phyloP scores from a whole-genome alignment of 2,888 invertebrate genomes.

The Aleiodes alternator region DNA sequence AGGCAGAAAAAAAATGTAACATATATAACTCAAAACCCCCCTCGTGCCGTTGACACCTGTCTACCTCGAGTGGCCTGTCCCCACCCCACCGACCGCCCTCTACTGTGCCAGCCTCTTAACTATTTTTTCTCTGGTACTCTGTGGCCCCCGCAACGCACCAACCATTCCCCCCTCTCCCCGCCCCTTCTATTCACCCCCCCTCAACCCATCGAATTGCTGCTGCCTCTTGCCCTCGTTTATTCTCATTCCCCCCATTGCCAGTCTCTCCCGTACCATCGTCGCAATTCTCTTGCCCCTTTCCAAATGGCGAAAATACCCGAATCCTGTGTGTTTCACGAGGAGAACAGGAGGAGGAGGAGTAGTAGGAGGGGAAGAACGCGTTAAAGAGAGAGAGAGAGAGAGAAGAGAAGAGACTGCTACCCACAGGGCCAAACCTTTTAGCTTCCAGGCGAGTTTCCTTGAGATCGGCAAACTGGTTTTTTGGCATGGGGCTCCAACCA shows the following conservation, averaged over 20 bases:
- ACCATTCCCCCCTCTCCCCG: slow-evolving; percentile 35
- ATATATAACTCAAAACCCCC: slow-evolving; percentile 52
- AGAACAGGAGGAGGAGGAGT: too few species aligned
- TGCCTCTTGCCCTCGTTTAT: slow-evolving; percentile 35
- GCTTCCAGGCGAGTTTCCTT: slow-evolving; percentile 19
- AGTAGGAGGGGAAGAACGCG: slow-evolving; percentile 37
- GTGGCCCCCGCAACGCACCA: slow-evolving; percentile 52
- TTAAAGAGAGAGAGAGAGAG: too few species aligned
- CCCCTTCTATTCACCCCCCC: slow-evolving; percentile 33
- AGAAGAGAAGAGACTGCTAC: too few species aligned
- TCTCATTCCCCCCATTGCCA: slow-evolving; percentile 39
- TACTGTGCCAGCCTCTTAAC: slow-evolving; percentile 73
- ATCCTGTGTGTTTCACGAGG: slow-evolving; percentile 52
- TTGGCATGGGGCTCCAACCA: not conserved
- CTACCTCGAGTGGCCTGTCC: slow-evolving; percentile 68
- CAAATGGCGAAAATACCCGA: slow-evolving; percentile 70
- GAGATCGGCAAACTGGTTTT: slow-evolving; percentile 24
- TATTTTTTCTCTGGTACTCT: slow-evolving; percentile 72
- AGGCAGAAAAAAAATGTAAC: not conserved
- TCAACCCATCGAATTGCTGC: slow-evolving; percentile 30
- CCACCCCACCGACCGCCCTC: slow-evolving; percentile 73
- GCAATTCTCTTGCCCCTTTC: slow-evolving; percentile 19
- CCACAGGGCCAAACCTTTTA: slow-evolving; percentile 23
- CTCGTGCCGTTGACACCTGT: slow-evolving; percentile 73
- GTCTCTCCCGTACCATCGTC: slow-evolving; percentile 41